Percentiles rank a stretch among this genome's conserved stretches.
These are phyloP conservation scores for Columbina picui DNA, from an alignment of 2,113 vertebrate genomes.

Conservation along the genomic window DNA sequence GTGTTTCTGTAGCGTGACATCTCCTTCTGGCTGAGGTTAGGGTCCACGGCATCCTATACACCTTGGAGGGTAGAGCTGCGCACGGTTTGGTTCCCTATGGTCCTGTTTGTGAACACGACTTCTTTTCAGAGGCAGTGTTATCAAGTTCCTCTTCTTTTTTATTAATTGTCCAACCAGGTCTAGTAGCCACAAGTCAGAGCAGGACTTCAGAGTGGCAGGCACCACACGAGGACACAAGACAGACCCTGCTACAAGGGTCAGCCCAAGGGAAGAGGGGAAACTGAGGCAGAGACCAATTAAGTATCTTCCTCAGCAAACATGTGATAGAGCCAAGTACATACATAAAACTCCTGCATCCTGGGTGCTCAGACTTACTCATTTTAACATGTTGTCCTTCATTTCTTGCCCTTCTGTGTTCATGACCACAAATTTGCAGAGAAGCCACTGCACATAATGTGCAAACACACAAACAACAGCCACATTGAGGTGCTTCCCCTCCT, in stretches of 20 bases:
- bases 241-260: rapidly evolving
- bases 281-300: neutral
- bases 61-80: neutral
- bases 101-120: neutral
- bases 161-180: neutral
- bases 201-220: neutral
- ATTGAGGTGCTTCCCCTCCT: neutral
- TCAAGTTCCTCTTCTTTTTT: neutral
- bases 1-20: rapidly evolving
- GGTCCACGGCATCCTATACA: neutral
- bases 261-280: neutral
- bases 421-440: neutral
- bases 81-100: neutral
- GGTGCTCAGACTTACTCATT: neutral
- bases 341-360: neutral
- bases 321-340: neutral
- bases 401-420: neutral
- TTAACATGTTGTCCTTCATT: neutral
- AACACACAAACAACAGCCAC: neutral
- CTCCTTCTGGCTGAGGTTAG: neutral
- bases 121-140: neutral
- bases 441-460: neutral
- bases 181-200: neutral
- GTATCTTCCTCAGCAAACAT: neutral
- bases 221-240: neutral